Percentiles rank a stretch among this genome's conserved stretches.
phyloP scores from a whole-genome alignment of 2,113 vertebrate genomes.

The Lophura nycthemera region DNA sequence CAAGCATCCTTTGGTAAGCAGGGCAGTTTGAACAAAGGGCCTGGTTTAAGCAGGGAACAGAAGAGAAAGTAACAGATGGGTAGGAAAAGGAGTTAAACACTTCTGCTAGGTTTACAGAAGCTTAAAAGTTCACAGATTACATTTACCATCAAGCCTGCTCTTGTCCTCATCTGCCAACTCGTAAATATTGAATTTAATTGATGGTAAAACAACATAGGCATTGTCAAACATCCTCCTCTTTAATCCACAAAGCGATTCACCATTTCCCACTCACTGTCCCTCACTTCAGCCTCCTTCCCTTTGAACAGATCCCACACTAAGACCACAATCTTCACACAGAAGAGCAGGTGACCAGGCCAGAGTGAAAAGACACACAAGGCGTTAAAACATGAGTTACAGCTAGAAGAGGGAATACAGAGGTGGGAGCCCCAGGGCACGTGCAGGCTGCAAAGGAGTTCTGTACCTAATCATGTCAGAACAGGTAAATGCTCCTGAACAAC shows the following conservation, averaged over 20 bases:
- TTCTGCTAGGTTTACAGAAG: conserved; percentile 17
- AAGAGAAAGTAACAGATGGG: not conserved
- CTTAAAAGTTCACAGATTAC: not conserved
- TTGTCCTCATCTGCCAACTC: not conserved
- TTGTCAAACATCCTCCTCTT: not conserved
- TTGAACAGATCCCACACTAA: not conserved
- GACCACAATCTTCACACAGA: not conserved
- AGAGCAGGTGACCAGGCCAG: not conserved
- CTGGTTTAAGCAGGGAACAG: not conserved
- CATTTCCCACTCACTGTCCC: not conserved
- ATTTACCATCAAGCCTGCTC: not conserved
- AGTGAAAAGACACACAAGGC: not conserved
- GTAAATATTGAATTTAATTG: conserved; percentile 29
- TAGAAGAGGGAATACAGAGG: not conserved
- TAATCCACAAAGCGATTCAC: conserved; percentile 3
- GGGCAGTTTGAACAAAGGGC: conserved; percentile 7
- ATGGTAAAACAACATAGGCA: not conserved
- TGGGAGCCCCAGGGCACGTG: not conserved
- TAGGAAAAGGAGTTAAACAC: not conserved
- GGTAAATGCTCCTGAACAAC: not conserved
- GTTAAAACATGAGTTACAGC: not conserved
- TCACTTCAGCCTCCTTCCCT: not conserved
- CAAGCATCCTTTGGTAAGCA: conserved; percentile 15
- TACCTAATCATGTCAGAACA: not conserved
- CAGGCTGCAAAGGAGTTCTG: not conserved